Evolutionary conservation across 2,797 vertebrate genomes (phyloP).

Genomic region (Streptopelia turtur): DNA sequence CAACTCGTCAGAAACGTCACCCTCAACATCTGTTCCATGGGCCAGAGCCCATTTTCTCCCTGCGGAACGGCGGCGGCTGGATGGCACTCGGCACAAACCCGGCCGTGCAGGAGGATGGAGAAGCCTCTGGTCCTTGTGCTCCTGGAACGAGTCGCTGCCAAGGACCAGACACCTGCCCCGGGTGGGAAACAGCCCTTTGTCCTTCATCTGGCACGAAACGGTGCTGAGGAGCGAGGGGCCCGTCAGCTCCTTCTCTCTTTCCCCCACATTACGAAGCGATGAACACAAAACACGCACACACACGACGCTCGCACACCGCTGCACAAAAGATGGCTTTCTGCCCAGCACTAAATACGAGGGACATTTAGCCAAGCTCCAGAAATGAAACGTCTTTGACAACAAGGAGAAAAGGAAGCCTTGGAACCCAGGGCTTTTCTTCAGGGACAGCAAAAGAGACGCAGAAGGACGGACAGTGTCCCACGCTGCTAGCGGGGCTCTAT

Average conservation of each 20-base stretch:
- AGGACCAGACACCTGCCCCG: neutral
- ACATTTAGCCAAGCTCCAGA: neutral
- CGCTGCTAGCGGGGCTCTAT: neutral
- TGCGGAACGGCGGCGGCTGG: fast-evolving
- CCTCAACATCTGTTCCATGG: neutral
- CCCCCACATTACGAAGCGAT: fast-evolving
- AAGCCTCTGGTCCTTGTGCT: neutral
- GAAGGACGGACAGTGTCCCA: neutral
- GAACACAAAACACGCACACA: neutral
- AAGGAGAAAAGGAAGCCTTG: neutral
- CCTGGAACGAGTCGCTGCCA: neutral
- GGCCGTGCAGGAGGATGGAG: fast-evolving
- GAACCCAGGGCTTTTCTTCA: neutral
- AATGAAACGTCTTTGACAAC: fast-evolving
- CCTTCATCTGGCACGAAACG: fast-evolving
- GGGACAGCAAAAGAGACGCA: neutral
- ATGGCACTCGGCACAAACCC: neutral
- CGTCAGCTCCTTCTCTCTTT: neutral
- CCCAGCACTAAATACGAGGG: neutral
- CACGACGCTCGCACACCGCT: neutral
- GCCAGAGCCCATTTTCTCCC: neutral
- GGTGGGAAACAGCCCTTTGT: neutral
- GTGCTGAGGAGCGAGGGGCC: neutral
- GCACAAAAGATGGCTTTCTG: neutral
- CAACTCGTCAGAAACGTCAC: neutral